Conservation (phyloP, 2,113 vertebrate species). For the Atlantisia rogersi region DNA sequence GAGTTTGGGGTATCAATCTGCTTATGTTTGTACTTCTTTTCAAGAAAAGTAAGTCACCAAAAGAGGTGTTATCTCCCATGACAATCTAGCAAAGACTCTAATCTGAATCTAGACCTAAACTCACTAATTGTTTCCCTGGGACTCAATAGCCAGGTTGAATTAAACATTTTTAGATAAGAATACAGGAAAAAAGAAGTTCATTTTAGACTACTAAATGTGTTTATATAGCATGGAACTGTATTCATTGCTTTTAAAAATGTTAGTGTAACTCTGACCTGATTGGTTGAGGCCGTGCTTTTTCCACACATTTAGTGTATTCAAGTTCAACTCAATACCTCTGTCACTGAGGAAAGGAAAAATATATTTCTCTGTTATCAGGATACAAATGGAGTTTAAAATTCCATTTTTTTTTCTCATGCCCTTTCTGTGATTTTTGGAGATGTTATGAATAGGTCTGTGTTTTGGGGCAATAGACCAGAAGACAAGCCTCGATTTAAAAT, state of each 20-base stretch:
- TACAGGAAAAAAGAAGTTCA: neutral
- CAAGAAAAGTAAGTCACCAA: neutral
- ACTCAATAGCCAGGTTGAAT: neutral
- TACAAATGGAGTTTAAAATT: too few relatives aligned
- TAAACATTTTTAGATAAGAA: neutral
- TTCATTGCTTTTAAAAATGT: neutral
- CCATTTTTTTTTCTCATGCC: too few relatives aligned
- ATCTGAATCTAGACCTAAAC: neutral
- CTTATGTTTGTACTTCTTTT: neutral
- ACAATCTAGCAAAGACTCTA: neutral
- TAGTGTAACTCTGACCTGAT: neutral
- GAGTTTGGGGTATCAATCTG: neutral
- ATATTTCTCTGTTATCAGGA: too few relatives aligned
- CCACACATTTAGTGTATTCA: too few relatives aligned
- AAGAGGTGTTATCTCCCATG: neutral
- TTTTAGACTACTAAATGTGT: neutral
- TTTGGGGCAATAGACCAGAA: too few relatives aligned
- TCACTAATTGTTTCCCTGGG: neutral
- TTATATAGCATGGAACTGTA: neutral
- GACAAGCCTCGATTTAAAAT: too few relatives aligned
- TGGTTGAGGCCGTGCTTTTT: neutral
- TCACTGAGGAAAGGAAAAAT: too few relatives aligned
- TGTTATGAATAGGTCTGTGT: too few relatives aligned
- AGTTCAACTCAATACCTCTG: too few relatives aligned
- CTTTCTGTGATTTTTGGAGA: too few relatives aligned